Percentiles rank a stretch among this genome's conserved stretches.
phyloP scores from a whole-genome alignment of 1,140 invertebrate species.

The Megalonaias nervosa region DNA sequence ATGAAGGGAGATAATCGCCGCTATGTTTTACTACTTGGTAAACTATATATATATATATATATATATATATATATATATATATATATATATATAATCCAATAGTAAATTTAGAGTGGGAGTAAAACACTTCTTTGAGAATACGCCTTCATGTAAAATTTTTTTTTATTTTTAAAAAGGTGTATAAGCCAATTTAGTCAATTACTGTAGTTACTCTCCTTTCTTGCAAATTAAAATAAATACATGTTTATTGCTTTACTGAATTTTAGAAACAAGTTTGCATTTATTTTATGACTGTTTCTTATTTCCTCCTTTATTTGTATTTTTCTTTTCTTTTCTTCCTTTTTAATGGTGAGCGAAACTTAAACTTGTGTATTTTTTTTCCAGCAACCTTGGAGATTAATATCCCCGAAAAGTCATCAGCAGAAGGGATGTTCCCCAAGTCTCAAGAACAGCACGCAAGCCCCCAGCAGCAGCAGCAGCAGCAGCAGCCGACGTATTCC shows the following conservation, averaged over 20 bases:
- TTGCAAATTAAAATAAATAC: background rate
- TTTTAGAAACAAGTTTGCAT: background rate
- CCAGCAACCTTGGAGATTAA: conserved; percentile 59
- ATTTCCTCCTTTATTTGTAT: conserved; percentile 5
- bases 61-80: too few relatives aligned
- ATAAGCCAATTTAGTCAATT: too few relatives aligned
- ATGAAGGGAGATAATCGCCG: too few relatives aligned
- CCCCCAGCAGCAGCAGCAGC: conserved; percentile 41
- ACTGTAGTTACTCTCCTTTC: too few relatives aligned
- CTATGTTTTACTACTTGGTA: too few relatives aligned
- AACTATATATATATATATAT: too few relatives aligned
- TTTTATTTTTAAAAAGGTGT: too few relatives aligned
- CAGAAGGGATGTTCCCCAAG: conserved; percentile 45
- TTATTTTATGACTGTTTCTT: conserved; percentile 69
- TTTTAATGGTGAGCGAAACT: conserved; percentile 57
- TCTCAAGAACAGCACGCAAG: conserved; percentile 35
- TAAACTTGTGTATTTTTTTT: conserved; percentile 22
- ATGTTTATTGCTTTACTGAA: background rate
- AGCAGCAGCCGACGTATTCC: conserved; percentile 12
- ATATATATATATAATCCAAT: too few relatives aligned
- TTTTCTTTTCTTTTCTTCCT: conserved; percentile 33
- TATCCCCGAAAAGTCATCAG: conserved; percentile 56
- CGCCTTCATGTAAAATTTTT: too few relatives aligned
- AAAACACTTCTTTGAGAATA: too few relatives aligned
- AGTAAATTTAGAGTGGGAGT: too few relatives aligned